A percentile compares a stretch with the other conserved stretches of the same genome.
These are phyloP conservation scores for Hirtodrosophila duncani DNA, from an alignment of 2,888 invertebrate species.

Conservation along the genomic window DNA sequence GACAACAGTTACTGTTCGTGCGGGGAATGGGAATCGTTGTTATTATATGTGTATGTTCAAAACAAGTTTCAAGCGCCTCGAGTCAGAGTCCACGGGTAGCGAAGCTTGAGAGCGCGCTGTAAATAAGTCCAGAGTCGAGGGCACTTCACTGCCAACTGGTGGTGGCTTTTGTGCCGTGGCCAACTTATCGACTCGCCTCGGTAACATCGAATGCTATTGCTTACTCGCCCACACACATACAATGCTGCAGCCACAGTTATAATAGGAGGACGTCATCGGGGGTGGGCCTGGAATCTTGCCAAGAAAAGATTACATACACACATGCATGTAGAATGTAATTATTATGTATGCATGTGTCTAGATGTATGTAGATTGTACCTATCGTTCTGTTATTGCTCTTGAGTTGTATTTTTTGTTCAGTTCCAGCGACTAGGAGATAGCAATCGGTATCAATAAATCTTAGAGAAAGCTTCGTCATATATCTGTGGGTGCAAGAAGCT, in stretches of 20 bases:
- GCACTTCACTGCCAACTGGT: constrained; percentile 33
- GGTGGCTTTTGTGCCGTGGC: constrained; percentile 25
- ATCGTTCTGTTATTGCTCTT: constrained; percentile 26
- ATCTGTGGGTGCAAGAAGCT: too few relatives aligned
- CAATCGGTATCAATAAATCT: constrained; percentile 39
- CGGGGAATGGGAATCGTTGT: constrained; percentile 35
- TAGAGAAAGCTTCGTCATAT: background rate
- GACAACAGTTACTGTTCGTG: too few relatives aligned
- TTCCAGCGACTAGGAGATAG: constrained; percentile 21
- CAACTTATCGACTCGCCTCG: constrained; percentile 48
- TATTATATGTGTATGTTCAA: too few relatives aligned
- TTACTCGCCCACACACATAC: constrained; percentile 1
- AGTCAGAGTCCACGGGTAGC: too few relatives aligned
- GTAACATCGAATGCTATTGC: constrained; percentile 45
- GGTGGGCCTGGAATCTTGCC: constrained; percentile 9
- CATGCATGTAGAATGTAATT: too few relatives aligned
- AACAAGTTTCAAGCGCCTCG: constrained; percentile 59
- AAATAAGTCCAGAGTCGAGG: constrained; percentile 18
- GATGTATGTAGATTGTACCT: constrained; percentile 31
- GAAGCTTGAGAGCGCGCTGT: background rate
- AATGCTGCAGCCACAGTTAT: background rate
- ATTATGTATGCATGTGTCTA: too few relatives aligned
- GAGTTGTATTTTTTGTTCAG: constrained; percentile 27
- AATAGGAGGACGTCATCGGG: background rate
- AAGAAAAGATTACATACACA: constrained; percentile 48